Base-by-base conservation (phyloP, 2,113 vertebrate species). In the Macheiramphus alcinus region DNA sequence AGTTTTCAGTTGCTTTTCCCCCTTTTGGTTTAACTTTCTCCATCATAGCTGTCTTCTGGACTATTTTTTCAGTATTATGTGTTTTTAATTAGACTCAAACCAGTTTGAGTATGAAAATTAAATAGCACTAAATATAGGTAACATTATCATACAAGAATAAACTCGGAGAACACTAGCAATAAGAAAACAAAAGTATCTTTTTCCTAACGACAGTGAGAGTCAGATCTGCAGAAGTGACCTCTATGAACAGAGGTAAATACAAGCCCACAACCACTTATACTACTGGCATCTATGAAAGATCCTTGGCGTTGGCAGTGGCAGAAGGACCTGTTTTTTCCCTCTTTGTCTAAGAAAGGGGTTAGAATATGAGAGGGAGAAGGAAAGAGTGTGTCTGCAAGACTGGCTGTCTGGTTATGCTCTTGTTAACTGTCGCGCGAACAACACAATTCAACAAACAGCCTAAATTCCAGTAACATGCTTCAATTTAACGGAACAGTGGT, bases 341-440 rank as follows among this genome's bases (percentile, higher is more conserved):
- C 59, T 80, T 4, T 85, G 43, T n/a, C 20, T 2, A 7, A 81
- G 61, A 53, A 73, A 70, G 7, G 26, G 13, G 42, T n/a, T 18
- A 47, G 42, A 43, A 23, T 2, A 12, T 0, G 31, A 81, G 19
- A 81, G 47, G 21, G 48, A 79, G 22, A 81, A 42, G 26, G 48
- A 23, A 59, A 56, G 21, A 61, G 32, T 3, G 1, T 4, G 5
- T 25, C 13, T 58, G n/a, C 66, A 81, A 62, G 38, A 26, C 25
- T 22, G 31, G 27, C 63, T 88, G 45, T 2, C 43, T 2, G 3
- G 16, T 63, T 43, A 50, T 7, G 36, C 62, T 61, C 6, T 1
- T 36, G 27, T 11, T 43, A 67, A 52, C 10, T 12, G 45, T 27
- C 2, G 1, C 7, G 32, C 0, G 0, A 95, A 66, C 52, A 47